A percentile compares a stretch with the other conserved stretches of the same genome.
phyloP scores from a whole-genome alignment of 2,797 vertebrate species.

The Cottoperca gobio region DNA sequence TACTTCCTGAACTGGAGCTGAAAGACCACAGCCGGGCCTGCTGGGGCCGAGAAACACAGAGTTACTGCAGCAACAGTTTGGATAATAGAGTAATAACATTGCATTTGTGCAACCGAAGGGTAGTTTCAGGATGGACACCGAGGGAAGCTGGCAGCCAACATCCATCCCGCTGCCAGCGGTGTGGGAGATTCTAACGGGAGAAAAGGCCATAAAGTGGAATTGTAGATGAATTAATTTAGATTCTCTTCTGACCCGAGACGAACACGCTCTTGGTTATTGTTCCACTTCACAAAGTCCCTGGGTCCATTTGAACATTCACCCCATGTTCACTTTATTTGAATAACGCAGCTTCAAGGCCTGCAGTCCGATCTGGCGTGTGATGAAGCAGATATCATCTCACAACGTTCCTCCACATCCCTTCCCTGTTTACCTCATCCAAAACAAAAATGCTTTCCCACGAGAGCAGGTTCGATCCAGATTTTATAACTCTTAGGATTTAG shows the following conservation, averaged over 20 bases:
- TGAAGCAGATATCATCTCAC: conserved; percentile 43
- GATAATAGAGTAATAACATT: conserved; percentile 27
- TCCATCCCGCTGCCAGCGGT: conserved; percentile 20
- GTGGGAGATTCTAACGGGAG: neutral
- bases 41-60: conserved; percentile 18
- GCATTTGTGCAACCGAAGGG: conserved; percentile 2
- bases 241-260: neutral
- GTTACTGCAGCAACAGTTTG: conserved; percentile 37
- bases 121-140: neutral
- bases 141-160: conserved; percentile 23
- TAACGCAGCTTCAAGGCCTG: neutral
- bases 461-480: conserved; percentile 13
- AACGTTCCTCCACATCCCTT: conserved; percentile 36
- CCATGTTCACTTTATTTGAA: conserved; percentile 20
- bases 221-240: neutral
- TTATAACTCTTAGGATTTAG: neutral
- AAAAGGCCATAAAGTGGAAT: conserved; percentile 6
- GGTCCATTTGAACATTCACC: neutral
- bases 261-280: conserved; percentile 11
- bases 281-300: conserved; percentile 4
- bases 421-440: conserved; percentile 22
- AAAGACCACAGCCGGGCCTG: neutral
- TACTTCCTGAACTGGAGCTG: conserved; percentile 40
- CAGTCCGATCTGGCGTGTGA: conserved; percentile 21
- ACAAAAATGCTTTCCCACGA: conserved; percentile 11